phyloP scores from a whole-genome alignment of 2,888 invertebrate species.

The Polydesmus complanatus region DNA sequence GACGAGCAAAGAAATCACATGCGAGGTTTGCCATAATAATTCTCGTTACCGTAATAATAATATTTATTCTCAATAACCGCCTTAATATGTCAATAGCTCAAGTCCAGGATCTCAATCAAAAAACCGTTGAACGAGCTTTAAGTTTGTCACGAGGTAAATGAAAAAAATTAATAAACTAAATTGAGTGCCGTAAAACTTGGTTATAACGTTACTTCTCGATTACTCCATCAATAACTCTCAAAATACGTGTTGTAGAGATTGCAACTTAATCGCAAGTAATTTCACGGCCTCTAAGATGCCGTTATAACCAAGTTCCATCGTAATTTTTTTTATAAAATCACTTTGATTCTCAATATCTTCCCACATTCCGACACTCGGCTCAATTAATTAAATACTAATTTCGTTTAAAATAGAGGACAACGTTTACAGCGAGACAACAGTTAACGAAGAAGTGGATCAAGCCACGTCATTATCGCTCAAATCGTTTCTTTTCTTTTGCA shows the following conservation, averaged over 20 bases:
- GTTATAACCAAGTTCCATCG: not conserved
- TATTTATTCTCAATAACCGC: too few relatives aligned
- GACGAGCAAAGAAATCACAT: slow-evolving; percentile 2
- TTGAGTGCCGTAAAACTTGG: too few relatives aligned
- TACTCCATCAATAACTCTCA: too few relatives aligned
- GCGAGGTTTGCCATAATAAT: not conserved
- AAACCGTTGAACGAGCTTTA: not conserved
- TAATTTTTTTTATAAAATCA: not conserved
- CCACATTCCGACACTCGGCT: too few relatives aligned
- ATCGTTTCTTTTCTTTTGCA: slow-evolving; percentile 4
- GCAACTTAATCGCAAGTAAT: too few relatives aligned
- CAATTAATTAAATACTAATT: too few relatives aligned
- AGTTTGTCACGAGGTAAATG: too few relatives aligned
- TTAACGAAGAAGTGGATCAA: slow-evolving; percentile 10
- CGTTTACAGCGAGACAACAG: not conserved
- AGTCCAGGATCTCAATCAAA: not conserved
- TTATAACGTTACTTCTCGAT: too few relatives aligned
- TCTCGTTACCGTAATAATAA: not conserved
- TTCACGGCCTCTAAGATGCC: not conserved
- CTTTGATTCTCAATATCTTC: not conserved
- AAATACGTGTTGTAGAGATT: too few relatives aligned
- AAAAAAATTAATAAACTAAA: too few relatives aligned
- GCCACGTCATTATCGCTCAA: slow-evolving; percentile 1
- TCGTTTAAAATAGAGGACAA: not conserved
- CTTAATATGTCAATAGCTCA: too few relatives aligned